A percentile compares a stretch with the other conserved stretches of the same genome.
Conservation (phyloP, 2,797 vertebrate genomes). For the Synanceia verrucosa region DNA sequence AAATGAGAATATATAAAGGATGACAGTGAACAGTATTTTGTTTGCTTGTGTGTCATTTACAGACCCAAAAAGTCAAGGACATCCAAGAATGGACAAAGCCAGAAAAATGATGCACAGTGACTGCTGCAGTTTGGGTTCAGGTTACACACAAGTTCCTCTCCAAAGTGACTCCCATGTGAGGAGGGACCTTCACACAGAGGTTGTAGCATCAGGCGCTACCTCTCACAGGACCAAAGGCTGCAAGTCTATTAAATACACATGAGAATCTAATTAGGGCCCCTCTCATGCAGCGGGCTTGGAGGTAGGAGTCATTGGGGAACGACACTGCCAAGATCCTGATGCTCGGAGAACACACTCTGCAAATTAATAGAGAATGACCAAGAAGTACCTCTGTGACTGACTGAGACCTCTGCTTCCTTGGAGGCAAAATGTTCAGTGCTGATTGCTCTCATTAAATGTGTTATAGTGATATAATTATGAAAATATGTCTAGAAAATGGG, state of each 20-base stretch:
- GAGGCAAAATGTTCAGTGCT: slow-evolving; percentile 69
- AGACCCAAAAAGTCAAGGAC: not conserved
- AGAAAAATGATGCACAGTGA: not conserved
- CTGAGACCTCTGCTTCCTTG: slow-evolving; percentile 70
- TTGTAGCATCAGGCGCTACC: slow-evolving; percentile 40
- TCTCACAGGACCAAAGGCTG: slow-evolving; percentile 65
- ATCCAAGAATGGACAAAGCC: slow-evolving; percentile 12
- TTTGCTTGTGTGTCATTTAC: slow-evolving; percentile 18
- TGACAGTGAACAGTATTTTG: not conserved
- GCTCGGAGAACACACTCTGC: slow-evolving; percentile 62
- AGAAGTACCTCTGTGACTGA: slow-evolving; percentile 63
- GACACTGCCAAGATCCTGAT: slow-evolving; percentile 65
- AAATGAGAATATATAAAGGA: not conserved
- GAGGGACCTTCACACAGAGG: slow-evolving; percentile 47
- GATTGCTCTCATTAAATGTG: slow-evolving; percentile 75
- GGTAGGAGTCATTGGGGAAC: slow-evolving; percentile 69
- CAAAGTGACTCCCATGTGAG: slow-evolving; percentile 27
- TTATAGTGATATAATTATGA: slow-evolving; percentile 70
- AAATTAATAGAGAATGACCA: slow-evolving; percentile 77
- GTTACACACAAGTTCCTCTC: slow-evolving; percentile 24
- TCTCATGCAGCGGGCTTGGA: slow-evolving; percentile 54
- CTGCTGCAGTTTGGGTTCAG: slow-evolving; percentile 22
- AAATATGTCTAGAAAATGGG: slow-evolving; percentile 55
- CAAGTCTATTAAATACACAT: slow-evolving; percentile 80
- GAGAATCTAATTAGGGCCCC: slow-evolving; percentile 80